Base-by-base conservation (phyloP, 2,797 vertebrate genomes). In the Lateolabrax maculatus region DNA sequence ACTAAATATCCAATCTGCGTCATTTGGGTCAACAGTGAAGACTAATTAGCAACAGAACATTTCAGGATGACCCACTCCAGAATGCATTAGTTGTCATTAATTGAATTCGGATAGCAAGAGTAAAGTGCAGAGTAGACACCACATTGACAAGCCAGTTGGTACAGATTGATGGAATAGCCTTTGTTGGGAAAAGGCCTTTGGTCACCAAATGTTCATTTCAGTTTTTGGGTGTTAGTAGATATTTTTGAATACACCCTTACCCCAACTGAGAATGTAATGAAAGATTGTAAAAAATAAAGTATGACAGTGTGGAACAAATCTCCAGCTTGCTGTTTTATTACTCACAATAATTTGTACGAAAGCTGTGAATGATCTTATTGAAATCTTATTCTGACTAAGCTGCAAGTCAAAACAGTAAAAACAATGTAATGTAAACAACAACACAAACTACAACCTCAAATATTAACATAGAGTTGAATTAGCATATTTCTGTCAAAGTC, bases 71-170 rank as follows among this genome's bases (percentile, higher is more conserved):
- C 83, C 79, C 6, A 1, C 49, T 82, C 31, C 56, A 39, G 62
- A 86, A 63, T 86, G 82, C 93, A 94, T 94, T 94, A 92, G 86
- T 74, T 57, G 71, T 80, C 94, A 91, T 94, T 94, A 82, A 94
- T 92, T 93, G 90, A 94, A 89, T 91, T 92, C 56, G 46, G 88
- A 87, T 89, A 85, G 41, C 55, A 80, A 81, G 81, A 88, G 9
- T 71, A 71, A 87, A 90, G 88, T 77, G 80, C 81, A 90, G 69
- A 68, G 52, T 25, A 58, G 72, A 83, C 60, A 36, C 51, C 34
- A 36, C 36, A 87, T 83, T 75, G 77, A 73, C 63, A 51, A 56
- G 29, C 55, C 49, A 69, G 60, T 91, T 87, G 53, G 81, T 83
- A 74, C 48, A 79, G 41, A 79, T 76, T 69, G 81, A 81, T 68